Base-by-base conservation (phyloP, 2,113 vertebrate species). In the Ochotona curzoniae region DNA sequence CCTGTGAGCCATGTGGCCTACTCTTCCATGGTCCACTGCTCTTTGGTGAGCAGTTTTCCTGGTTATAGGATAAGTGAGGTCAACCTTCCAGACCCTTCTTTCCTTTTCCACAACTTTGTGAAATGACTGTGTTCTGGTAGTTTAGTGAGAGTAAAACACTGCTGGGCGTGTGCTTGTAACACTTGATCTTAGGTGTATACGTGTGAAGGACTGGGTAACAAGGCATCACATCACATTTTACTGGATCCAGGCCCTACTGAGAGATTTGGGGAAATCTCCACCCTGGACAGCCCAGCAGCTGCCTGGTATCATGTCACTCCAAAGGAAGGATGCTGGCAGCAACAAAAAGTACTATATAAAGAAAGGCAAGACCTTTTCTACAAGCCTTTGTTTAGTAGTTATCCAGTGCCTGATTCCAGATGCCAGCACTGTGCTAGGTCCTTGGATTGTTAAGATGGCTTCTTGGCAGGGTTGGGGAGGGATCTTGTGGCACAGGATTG, bases 311-410 rank as follows among this genome's bases (percentile, higher is more conserved):
- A 71, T 20, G 14, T 75, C 47, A 70, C 4, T 32, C 21, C 13
- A 35, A 14, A 61, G 26, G 79, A 88, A 74, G n/a, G 28, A 84
- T 21, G 18, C 32, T 80, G 35, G 28, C 30, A 8, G 71, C 8
- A 44, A 17, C 28, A 35, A 20, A 60, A 47, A 70, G 30, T 49
- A 7, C 57, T 82, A 17, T 7, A 0, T 32, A 85, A 85, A 85
- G 67, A 70, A 88, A 92, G 60, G 14, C 64, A 79, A 28, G 57
- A 21, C 17, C 28, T 82, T 93, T 7, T 89, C 69, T 78, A 9
- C 44, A 57, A 74, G 38, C 5, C 30, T 93, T 92, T 57, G 54
- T 67, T 64, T n/a, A 91, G n/a, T 0, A 60, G 54, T 10, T 89
- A 8, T n/a, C 9, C 30, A 67, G 28, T 35, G 32, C 75, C 25